Evolutionary conservation across 2,888 invertebrate species (phyloP), one percentile per base, ranked within the genome.

Genomic region (Salticus scenicus): DNA sequence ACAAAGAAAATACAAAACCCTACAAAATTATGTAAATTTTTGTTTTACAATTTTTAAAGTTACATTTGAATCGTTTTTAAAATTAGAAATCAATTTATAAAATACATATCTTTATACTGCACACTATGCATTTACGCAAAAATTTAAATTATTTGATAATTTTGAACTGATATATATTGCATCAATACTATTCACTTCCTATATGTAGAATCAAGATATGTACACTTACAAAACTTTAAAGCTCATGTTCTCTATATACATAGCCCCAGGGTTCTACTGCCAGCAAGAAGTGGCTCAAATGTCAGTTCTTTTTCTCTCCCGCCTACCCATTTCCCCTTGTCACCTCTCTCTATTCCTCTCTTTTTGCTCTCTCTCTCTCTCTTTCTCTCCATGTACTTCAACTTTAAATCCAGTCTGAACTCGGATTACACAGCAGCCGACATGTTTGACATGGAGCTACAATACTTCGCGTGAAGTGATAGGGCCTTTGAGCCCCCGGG

Each of bases 381-480:
- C 71, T 33, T 20, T 64, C 20, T 73, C 33, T 69, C 47, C 74
- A 47, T 63, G 63, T 75, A 82, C 82, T 70, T 47, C 81, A 80
- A 67, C 42, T 82, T 71, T 75, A 82, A 82, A 82, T 82, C 82
- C 82, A 71, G 33, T 57, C 24, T 20, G 31, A 75, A 24, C 71
- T 71, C 31, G 82, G 82, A 82, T 82, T 82, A 75, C 82, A 82
- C 27, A 64, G 63, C 4, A 27, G 30, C 63, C 70, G 63, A 41
- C 75, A 71, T 82, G 75, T 82, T 82, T 82, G 82, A 82, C 82
- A 82, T 63, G 71, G 24, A 41, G 20, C 71, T 63, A 82, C 81
- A 75, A 82, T 82, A 71, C 69, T 30, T 63, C 14, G 79, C 27
- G 69, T 70, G 69, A 73, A 81, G 74, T 74, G 70, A 75, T 75